Base-by-base conservation (phyloP, 2,888 invertebrate genomes). In the Barypeithes pellucidus region DNA sequence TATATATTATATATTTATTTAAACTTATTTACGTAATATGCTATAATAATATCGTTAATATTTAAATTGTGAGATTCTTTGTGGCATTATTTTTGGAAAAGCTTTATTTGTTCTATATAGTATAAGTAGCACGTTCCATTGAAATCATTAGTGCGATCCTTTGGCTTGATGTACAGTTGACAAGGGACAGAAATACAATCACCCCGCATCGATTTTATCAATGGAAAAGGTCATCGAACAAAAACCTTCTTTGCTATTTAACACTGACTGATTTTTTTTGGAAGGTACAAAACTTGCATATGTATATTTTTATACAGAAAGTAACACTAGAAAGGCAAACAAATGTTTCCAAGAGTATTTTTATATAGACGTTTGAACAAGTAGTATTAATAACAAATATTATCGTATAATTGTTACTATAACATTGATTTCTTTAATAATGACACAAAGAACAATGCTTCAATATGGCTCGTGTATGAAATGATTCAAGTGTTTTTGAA, bases 1-100 rank as follows among this genome's bases (percentile, higher is more conserved):
- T 63, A 72, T 72, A 61, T 59, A 59, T 66, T 71, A 62, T 65
- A 66, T 71, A 70, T 63, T 70, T 68, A 71, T 71, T 61, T 71
- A 65, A 52, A 71, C 24, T 71, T 67, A 72, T 61, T 72, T 67
- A 61, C 54, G 54, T 62, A 45, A 62, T 62, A 39, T 45, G 45
- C 62, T 45, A 11, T 24, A 7, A 45, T 62, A 62, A 62, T 62
- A 24, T 62, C 47, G 14, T 62, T 62, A 62, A 45, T 45, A 16
- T 24, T 43, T 29, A 14, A 47, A 62, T 29, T 45, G 24, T 29
- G 9, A 16, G 18, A n/a, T 60, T 43, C n/a, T 62, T 47, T 62
- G 54, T 57, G 54, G n/a, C 54, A 57, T 57, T 57, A 33, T 57
- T 57, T 57, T 24, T 52, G 29, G 9, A 14, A 18, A 24, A 12